Base-by-base conservation (phyloP, 2,888 invertebrate species). In the Thumatha senex region DNA sequence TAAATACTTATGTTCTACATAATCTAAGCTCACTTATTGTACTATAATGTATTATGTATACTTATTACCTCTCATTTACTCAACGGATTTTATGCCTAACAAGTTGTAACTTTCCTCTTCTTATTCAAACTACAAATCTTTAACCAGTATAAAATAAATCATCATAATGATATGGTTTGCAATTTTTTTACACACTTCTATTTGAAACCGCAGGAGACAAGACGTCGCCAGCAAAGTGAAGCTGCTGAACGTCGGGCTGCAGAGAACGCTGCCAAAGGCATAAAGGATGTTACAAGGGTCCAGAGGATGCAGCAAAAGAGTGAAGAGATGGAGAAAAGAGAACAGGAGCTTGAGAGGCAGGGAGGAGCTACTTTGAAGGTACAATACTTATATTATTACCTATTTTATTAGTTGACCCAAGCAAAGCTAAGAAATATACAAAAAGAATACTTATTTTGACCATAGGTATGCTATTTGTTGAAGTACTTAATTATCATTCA, bases 191-290 rank as follows among this genome's bases (percentile, higher is more conserved):
- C 9, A 31, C 7, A 31, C 13, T 35, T 0, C 2, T 29, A 10
- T 35, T 24, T 10, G 2, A 13, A 11, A 7, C n/a, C 34, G 35
- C 11, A 95, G 95, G 95, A 95, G 75, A 93, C 93, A 8, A 92
- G 95, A 44, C 90, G 95, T 30, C 91, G 90, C 13, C 94, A 94
- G 70, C 94, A 93, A 66, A 87, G 92, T 7, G 95, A 95, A 64
- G 95, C 95, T 1, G 95, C 95, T 0, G 95, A 95, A 76, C 91
- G 88, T 41, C 90, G 95, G 1, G 89, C 92, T 0, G 84, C 86
- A 0, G 93, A 95, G 63, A 92, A 92, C 51, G 93, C 94, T 29
- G 73, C 82, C 0, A 89, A 95, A 3, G 95, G 95, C 0, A 92
- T 95, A 4, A 94, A 93, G 70, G 94, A 95, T 77, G 87, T 93